Evolutionary conservation across 2,113 vertebrate species (phyloP), one percentile per base, ranked within the genome.

Genomic region (Rattus norvegicus): DNA sequence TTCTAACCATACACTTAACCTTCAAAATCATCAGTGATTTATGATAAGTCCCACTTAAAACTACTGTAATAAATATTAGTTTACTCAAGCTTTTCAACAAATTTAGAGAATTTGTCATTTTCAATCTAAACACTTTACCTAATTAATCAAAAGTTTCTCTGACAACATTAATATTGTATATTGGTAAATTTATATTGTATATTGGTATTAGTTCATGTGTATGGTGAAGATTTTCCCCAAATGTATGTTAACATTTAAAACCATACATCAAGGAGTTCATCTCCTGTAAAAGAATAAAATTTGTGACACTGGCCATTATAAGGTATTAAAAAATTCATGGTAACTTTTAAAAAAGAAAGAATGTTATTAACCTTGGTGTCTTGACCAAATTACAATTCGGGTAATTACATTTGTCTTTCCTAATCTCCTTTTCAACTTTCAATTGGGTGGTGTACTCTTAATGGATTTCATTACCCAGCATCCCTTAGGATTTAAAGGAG

Each of bases 341-440:
- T 88, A 98, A 97, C 95, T 98, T 98, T 97, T 95, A 86, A 88
- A 97, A 97, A 97, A 96, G 95, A 87, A 94, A 20, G 95, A 95
- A 95, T 90, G 94, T 95, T 96, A 98, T 97, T 98, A 98, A 98
- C 98, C 95, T 97, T 96, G 92, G 95, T 97, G 97, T 97, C 97
- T 97, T 97, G 96, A 97, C 96, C 98, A 97, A 97, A 98, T 98
- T 98, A 97, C 95, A 97, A 96, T 97, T 97, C 2, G 36, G 85
- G 94, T 97, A 97, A 98, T 97, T 97, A 97, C 97, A 98, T 98
- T 97, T 98, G 98, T 98, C 98, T 98, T 97, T 81, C 88, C 94
- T 98, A 97, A 98, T 98, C 97, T 98, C 91, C 97, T 91, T 97
- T 97, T 97, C 95, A 97, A 81, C 94, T 97, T 98, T 97, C 96